These are phyloP conservation scores for Kryphioiulus occultus DNA, from an alignment of 2,888 invertebrate species.

Conservation along the genomic window DNA sequence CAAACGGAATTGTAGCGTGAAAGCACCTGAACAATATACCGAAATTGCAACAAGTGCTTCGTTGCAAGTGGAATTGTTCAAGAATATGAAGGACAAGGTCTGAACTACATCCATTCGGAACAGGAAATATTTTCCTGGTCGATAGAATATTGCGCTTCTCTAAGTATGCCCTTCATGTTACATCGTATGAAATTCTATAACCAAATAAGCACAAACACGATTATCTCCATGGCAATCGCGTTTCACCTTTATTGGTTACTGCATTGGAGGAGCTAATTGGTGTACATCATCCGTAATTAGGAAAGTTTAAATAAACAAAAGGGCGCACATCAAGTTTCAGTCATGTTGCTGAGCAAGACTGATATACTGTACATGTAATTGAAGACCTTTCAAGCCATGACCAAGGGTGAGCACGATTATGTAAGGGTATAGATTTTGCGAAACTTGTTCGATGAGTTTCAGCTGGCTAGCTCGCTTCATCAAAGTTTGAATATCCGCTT, in stretches of 20 bases:
- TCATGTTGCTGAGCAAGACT: not conserved
- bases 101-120: not conserved
- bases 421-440: not conserved
- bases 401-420: not conserved
- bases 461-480: too few species aligned
- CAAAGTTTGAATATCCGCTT: too few species aligned
- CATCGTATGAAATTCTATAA: not conserved
- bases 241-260: constrained; percentile 12
- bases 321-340: not conserved
- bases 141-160: not conserved
- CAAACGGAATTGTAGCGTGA: not conserved
- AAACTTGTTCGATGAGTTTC: not conserved
- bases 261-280: not conserved
- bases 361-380: not conserved
- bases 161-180: not conserved
- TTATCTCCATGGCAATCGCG: constrained; percentile 31
- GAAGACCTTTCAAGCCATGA: not conserved
- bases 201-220: not conserved
- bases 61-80: not conserved
- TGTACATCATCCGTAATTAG: not conserved
- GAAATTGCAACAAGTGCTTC: not conserved
- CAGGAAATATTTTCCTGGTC: not conserved
- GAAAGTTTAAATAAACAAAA: not conserved
- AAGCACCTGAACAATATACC: not conserved
- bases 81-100: not conserved